Base-by-base conservation (phyloP, 1,140 invertebrate genomes). In the Goniozus legneri region DNA sequence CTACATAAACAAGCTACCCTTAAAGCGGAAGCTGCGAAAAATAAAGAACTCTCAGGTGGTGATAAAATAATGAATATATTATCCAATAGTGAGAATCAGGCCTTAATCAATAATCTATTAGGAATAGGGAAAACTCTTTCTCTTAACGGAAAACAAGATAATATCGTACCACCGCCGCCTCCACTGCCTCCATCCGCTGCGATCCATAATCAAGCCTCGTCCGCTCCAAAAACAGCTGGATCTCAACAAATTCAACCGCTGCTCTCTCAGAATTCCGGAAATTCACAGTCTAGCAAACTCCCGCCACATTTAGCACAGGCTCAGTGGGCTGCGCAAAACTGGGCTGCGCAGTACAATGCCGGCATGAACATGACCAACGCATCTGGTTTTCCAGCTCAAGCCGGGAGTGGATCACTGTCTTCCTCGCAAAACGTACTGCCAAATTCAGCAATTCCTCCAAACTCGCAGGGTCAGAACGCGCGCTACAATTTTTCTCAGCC, bases 81-180 rank as follows among this genome's bases (percentile, higher is more conserved):
- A 3, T 74, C 73, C 1, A 76, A 58, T 44, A 75, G 69, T 0
- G 72, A 75, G 40, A 76, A 76, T 60, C 72, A 75, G 36, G 66
- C 70, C 41, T 52, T 73, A 20, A 69, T 76, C 3, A 75, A 76
- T 35, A 76, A 75, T 54, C 44, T 76, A 2, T 47, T 76, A 21
- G 74, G 73, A 10, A 76, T 76, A 35, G 74, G 74, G 0, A 75
- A 76, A 54, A 73, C 69, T 3, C 51, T 76, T 20, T 72, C 73
- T n/a, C 53, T 76, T 20, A 73, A 69, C 1, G 62, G 62, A 1
- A 76, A 75, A 46, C 62, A 67, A 30, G 65, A 64, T 12, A 44
- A 59, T 18, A 40, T 54, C 1, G 27, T 56, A n/a, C 1, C 52
- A 19, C 53, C 61, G 30, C 32, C 56, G 10, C 39, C 54, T 14